phyloP scores from a whole-genome alignment of 1,140 invertebrate species.

The Ips nitidus region DNA sequence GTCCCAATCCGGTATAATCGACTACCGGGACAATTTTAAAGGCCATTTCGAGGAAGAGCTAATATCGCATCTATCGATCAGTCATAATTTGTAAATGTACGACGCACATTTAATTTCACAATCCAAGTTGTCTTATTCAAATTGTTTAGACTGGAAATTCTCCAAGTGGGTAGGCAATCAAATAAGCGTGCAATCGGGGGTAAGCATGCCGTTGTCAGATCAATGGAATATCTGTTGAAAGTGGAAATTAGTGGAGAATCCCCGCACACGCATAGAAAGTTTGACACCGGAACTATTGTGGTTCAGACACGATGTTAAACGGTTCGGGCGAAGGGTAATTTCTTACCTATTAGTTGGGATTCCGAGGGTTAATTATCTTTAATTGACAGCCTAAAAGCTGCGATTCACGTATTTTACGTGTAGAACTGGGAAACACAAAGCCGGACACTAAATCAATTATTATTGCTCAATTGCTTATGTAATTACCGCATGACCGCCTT shows the following conservation, averaged over 20 bases:
- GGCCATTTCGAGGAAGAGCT: too few relatives aligned
- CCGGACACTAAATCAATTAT: constrained; percentile 29
- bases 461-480: constrained; percentile 29
- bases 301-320: constrained; percentile 34
- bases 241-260: constrained; percentile 36
- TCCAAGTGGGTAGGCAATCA: neutral
- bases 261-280: constrained; percentile 34
- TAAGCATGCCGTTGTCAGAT: constrained; percentile 36
- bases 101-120: too few relatives aligned
- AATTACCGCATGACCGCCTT: constrained; percentile 25
- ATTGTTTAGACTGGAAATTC: too few relatives aligned
- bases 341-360: constrained; percentile 34
- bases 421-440: neutral
- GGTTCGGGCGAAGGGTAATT: constrained; percentile 24
- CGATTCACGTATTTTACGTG: too few relatives aligned
- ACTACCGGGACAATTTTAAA: constrained; percentile 6
- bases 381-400: constrained; percentile 6
- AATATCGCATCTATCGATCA: too few relatives aligned
- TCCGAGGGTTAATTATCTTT: constrained; percentile 17
- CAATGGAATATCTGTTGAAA: constrained; percentile 39
- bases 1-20: constrained; percentile 2
- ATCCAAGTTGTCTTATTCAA: too few relatives aligned
- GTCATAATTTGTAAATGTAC: too few relatives aligned
- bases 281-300: constrained; percentile 38
- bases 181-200: constrained; percentile 28